A percentile compares a stretch with the other conserved stretches of the same genome.
These are phyloP conservation scores for Liposcelis brunnea DNA, from an alignment of 2,888 invertebrate genomes.

Conservation along the genomic window DNA sequence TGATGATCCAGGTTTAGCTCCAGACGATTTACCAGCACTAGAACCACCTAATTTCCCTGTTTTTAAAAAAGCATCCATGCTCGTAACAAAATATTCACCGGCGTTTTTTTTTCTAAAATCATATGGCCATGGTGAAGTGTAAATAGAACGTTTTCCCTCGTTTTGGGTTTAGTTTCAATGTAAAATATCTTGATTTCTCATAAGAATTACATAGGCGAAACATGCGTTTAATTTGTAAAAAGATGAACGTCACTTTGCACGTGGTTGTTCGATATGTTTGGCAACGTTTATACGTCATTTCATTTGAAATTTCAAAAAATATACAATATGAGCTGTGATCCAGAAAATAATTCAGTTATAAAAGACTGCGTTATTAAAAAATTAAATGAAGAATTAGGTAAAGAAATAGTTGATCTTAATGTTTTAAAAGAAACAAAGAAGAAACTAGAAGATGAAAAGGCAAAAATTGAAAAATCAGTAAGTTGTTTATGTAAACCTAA, in stretches of 20 bases:
- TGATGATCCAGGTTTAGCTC: slow-evolving; percentile 22
- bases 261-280: no score
- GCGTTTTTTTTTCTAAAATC: no score
- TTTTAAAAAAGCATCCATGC: slow-evolving; percentile 69
- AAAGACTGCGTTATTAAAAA: slow-evolving; percentile 29
- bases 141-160: no score
- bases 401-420: slow-evolving; percentile 33
- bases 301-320: no score
- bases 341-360: slow-evolving; percentile 17
- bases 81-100: slow-evolving; percentile 14
- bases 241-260: no score
- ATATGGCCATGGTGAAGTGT: no score
- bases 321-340: no score
- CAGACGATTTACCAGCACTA: slow-evolving; percentile 25
- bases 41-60: slow-evolving; percentile 49
- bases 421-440: slow-evolving; percentile 32
- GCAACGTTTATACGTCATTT: no score
- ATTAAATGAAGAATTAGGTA: slow-evolving; percentile 36
- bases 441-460: slow-evolving; percentile 26
- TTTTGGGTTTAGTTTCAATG: no score
- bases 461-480: slow-evolving; percentile 29
- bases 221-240: no score
- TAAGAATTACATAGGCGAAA: no score
- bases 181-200: no score
- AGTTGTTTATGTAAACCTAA: slow-evolving; percentile 14